Base-by-base conservation (phyloP, 2,888 invertebrate genomes). In the Synergus laeviventris region DNA sequence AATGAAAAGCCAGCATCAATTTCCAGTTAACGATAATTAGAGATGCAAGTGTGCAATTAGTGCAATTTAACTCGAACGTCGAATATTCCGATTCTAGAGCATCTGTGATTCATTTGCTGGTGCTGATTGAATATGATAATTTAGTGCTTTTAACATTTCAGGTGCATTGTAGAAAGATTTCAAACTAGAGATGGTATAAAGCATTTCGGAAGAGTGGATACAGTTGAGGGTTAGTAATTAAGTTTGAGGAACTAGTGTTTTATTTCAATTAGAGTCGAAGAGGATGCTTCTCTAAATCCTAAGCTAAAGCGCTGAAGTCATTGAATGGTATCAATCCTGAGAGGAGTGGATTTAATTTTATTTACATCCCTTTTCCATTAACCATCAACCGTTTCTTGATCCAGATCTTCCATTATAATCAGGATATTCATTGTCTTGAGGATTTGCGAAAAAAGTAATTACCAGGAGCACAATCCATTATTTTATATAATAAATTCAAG, bases 1-100 rank as follows among this genome's bases (percentile, higher is more conserved):
- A 81, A 85, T 83, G 81, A 83, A 84, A 82, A 82, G 75, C 78
- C 78, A 82, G 79, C 80, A 76, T 84, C 77, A 75, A 81, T 80
- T 81, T 81, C 81, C 81, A 80, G 73, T 79, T 24, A 66, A 77
- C 66, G 77, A 74, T 79, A 81, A 79, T 81, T 78, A 78, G 79
- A 77, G 79, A 62, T 39, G 62, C 38, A 39, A 38, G 62, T 62
- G 39, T 38, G 38, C 36, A 36, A 18, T 62, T 18, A 39, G 62
- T 62, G 18, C 38, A 18, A 62, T n/a, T 62, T 62, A 18, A 62
- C 62, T 62, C 38, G 18, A 12, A 62, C 16, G 8, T 36, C 18
- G 18, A 62, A 39, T 62, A 62, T 62, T 38, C 9, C 39, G 39
- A 39, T 62, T 39, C 39, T 18, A 39, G 61, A 38, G 62, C 38